A percentile compares a stretch with the other conserved stretches of the same genome.
Evolutionary conservation across 2,797 vertebrate species (phyloP).

Genomic region (Cyprinodon diabolis): DNA sequence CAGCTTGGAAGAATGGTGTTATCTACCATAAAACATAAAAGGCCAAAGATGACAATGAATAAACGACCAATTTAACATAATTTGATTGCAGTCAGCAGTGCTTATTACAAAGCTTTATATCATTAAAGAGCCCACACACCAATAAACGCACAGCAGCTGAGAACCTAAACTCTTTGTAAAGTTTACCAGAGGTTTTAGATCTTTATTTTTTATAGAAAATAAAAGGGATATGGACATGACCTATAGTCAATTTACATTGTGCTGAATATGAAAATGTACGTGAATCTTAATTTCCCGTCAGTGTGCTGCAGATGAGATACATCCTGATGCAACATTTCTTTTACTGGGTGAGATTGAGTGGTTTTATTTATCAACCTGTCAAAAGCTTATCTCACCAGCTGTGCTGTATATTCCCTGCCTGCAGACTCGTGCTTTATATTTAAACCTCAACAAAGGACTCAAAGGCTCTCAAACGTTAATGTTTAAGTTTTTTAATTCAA

Average conservation of each 20-base stretch:
- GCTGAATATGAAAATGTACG: conserved; percentile 1
- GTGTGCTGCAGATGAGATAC: conserved; percentile 4
- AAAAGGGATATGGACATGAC: not conserved
- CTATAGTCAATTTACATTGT: conserved; percentile 4
- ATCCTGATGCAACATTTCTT: conserved; percentile 56
- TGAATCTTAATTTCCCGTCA: conserved; percentile 9
- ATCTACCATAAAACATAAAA: conserved; percentile 36
- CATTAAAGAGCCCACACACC: conserved; percentile 4
- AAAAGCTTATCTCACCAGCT: conserved; percentile 42
- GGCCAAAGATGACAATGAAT: conserved; percentile 39
- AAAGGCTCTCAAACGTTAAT: conserved; percentile 12
- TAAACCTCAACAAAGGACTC: conserved; percentile 15
- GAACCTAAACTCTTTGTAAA: conserved; percentile 25
- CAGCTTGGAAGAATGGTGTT: conserved; percentile 33
- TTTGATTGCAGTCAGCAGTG: conserved; percentile 33
- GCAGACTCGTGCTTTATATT: conserved; percentile 33
- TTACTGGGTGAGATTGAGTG: conserved; percentile 35
- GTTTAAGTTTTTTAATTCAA: not conserved
- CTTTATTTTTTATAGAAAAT: conserved; percentile 6
- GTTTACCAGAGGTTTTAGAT: conserved; percentile 22
- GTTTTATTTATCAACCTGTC: conserved; percentile 57
- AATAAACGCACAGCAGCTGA: conserved; percentile 1
- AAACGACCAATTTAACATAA: conserved; percentile 30
- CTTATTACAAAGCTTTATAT: conserved; percentile 19
- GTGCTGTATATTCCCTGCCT: conserved; percentile 53